A percentile compares a stretch with the other conserved stretches of the same genome.
Conservation (phyloP, 2,888 invertebrate genomes). For the Eupithecia pulchellata region DNA sequence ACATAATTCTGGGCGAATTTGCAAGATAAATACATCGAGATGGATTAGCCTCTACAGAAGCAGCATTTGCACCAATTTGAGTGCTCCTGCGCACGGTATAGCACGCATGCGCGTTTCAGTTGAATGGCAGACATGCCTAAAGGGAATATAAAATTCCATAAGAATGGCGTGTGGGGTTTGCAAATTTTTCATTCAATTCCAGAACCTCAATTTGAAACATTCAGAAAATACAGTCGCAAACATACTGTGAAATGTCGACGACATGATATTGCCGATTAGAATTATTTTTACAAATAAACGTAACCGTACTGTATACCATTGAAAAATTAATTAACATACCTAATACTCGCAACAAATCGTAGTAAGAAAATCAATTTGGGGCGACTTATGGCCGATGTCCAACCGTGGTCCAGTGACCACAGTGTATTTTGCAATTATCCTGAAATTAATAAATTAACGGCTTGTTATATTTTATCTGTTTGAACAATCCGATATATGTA, state of each 20-base stretch:
- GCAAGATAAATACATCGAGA: conserved; percentile 29
- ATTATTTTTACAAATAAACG: neutral
- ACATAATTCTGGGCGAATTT: conserved; percentile 24
- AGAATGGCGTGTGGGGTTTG: conserved; percentile 37
- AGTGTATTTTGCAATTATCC: conserved; percentile 11
- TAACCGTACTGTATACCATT: neutral
- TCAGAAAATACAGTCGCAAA: neutral
- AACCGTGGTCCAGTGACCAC: conserved; percentile 23
- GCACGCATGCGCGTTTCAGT: conserved; percentile 58
- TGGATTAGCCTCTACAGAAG: conserved; percentile 71
- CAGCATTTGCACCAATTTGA: conserved; percentile 36
- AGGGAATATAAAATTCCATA: conserved; percentile 61
- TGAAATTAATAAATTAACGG: neutral
- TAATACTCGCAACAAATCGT: conserved; percentile 25
- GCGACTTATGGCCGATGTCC: conserved; percentile 29
- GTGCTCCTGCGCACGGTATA: conserved; percentile 58
- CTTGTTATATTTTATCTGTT: neutral
- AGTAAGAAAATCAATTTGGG: conserved; percentile 34
- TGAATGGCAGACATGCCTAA: conserved; percentile 66
- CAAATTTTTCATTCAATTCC: neutral
- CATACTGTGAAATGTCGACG: neutral
- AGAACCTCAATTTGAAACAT: neutral
- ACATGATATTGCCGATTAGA: neutral
- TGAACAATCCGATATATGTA: no score
- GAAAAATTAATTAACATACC: conserved; percentile 28